Evolutionary conservation across 2,888 invertebrate species (phyloP), one percentile per base, ranked within the genome.

Genomic region (Beris chalybata): DNA sequence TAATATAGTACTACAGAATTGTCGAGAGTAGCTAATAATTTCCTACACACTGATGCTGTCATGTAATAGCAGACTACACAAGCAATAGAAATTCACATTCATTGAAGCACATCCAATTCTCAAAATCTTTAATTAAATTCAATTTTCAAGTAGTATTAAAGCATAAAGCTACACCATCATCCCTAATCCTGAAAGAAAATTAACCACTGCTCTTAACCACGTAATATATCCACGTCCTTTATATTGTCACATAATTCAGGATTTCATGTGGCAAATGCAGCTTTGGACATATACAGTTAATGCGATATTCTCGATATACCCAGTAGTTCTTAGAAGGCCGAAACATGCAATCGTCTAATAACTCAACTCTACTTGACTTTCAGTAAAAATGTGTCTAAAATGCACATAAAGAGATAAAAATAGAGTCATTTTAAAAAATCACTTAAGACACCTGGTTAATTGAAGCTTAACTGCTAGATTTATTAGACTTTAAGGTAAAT

Each of bases 191-290:
- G 22, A 38, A 38, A 38, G 30, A 59, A 59, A 61, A 52, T 52
- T 61, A 38, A 61, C 52, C 52, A 50, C 61, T 38, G 5, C 32
- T 43, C 22, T 52, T 61, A 52, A 61, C 32, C 52, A 52, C 43
- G 6, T 52, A 61, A 61, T 61, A 50, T 43, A 61, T 61, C 15
- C 47, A 38, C 38, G 38, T 52, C 52, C 56, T 30, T 52, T 15
- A 15, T 31, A 38, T 43, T 61, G 61, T 52, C 61, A 22, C 52
- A 52, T 61, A 61, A 61, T 61, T 61, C 38, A 61, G 32, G 52
- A 50, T 61, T 58, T 50, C 50, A 61, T 61, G 61, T 52, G 38
- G 32, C 61, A 52, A 61, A 50, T 61, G 61, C 61, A 61, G 50
- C 52, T 61, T 50, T 50, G 50, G 22, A 61, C 50, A 61, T 12